Evolutionary conservation across 2,797 vertebrate genomes (phyloP).

Genomic region (Enteromius trimaculatus): DNA sequence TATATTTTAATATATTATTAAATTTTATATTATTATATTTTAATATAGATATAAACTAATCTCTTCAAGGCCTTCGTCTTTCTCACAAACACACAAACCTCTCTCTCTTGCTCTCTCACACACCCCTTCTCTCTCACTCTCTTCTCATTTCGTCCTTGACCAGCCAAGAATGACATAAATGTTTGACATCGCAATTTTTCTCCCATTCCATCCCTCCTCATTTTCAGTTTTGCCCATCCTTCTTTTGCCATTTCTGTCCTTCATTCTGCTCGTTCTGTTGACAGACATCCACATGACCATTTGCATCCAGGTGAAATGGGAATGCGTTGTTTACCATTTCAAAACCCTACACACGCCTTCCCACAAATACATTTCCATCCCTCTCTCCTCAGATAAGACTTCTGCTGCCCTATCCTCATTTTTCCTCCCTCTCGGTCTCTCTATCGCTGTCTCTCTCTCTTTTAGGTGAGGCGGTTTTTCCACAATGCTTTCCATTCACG

Average conservation of each 20-base stretch:
- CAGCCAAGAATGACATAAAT: slow-evolving; percentile 50
- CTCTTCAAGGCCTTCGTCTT: neutral
- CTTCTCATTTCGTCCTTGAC: slow-evolving; percentile 49
- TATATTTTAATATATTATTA: no score
- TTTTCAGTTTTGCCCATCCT: slow-evolving; percentile 10
- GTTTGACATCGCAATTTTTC: slow-evolving; percentile 46
- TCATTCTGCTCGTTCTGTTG: slow-evolving; percentile 17
- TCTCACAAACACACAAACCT: neutral
- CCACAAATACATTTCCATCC: slow-evolving; percentile 33
- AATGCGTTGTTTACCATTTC: slow-evolving; percentile 33
- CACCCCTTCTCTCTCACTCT: neutral
- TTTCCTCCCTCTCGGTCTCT: slow-evolving; percentile 33
- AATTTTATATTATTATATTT: no score
- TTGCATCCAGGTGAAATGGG: slow-evolving; percentile 40
- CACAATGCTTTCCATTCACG: slow-evolving; percentile 46
- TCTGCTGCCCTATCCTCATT: neutral
- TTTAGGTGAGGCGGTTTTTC: slow-evolving; percentile 28
- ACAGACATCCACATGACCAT: slow-evolving; percentile 44
- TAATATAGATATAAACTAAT: neutral
- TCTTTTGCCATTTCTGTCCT: slow-evolving; percentile 2
- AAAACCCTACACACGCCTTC: slow-evolving; percentile 33
- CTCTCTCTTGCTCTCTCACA: neutral
- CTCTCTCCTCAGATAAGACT: slow-evolving; percentile 27
- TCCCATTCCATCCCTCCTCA: slow-evolving; percentile 2
- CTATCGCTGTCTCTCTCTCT: slow-evolving; percentile 32